Evolutionary conservation across 2,113 vertebrate genomes (phyloP), one percentile per base, ranked within the genome.

Genomic region (Hassar affinis): DNA sequence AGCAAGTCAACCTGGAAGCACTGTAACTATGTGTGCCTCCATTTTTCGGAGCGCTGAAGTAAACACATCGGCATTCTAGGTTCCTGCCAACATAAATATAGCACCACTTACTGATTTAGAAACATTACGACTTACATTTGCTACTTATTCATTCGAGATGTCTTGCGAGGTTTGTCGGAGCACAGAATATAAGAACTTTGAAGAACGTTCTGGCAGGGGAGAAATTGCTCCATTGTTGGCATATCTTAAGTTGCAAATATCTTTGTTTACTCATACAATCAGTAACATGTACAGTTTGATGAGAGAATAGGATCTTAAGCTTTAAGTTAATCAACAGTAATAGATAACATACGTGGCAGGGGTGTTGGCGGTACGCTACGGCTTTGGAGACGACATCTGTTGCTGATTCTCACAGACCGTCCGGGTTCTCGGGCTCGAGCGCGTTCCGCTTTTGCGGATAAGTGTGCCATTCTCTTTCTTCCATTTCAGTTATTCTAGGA

Each of bases 391-490:
- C 42, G 18, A 33, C 57, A 76, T 33, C 81, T 38, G 56, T 51
- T 83, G 20, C 45, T 38, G 22, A 35, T 76, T 64, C 45, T 38
- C 45, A 25, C 30, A 77, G 52, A 57, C 52, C 7, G 25, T 27
- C 52, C 33, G 20, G 11, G 33, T 4, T 1, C 20, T 77, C 18
- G 14, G 42, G 42, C 42, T 82, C 11, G 35, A 20, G 54, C 62
- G 56, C 62, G 2, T 75, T 61, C 18, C 7, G 30, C 54, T 80
- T 27, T 30, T 74, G 2, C 56, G 2, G 47, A 71, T 42, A 45
- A 81, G 49, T 2, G 47, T 75, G 72, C 5, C 25, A 75, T 75
- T 30, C 11, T 72, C n/a, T 75, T 75, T 51, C 72, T 51, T 75
- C 47, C 14, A 59, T 27, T 79, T 27, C 57, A 47, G 57, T 18